A percentile compares a stretch with the other conserved stretches of the same genome.
Evolutionary conservation across 2,888 invertebrate genomes (phyloP).

Genomic region (Cantharis rustica): DNA sequence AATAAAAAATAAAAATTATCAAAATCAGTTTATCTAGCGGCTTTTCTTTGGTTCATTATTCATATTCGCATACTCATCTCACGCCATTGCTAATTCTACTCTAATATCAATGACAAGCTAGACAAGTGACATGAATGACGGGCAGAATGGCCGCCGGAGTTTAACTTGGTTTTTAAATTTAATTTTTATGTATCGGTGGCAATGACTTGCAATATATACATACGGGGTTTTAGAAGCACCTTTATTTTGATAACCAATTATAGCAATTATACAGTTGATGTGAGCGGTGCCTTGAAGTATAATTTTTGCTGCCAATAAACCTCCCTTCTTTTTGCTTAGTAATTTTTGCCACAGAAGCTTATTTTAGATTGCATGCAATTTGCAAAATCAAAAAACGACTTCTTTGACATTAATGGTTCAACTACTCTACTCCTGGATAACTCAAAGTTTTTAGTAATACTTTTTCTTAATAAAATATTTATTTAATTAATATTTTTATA

Average conservation of each 20-base stretch:
- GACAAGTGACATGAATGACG: conserved; percentile 53
- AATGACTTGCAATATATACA: conserved; percentile 45
- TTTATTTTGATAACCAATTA: neutral
- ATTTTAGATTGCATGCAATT: neutral
- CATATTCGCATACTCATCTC: conserved; percentile 52
- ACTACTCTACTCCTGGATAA: no score
- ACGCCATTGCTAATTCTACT: conserved; percentile 44
- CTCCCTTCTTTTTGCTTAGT: neutral
- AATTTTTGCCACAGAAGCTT: no score
- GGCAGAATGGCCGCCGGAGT: conserved; percentile 54
- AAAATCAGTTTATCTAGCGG: conserved; percentile 35
- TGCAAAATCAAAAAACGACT: no score
- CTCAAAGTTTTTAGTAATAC: no score
- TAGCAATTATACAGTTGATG: neutral
- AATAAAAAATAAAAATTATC: conserved; percentile 3
- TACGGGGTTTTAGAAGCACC: neutral
- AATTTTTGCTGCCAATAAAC: neutral
- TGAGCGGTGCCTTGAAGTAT: neutral
- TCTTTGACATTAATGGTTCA: no score
- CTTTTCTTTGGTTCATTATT: conserved; percentile 51
- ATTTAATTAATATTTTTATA: no score
- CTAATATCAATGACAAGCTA: conserved; percentile 50
- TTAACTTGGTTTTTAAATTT: conserved; percentile 31
- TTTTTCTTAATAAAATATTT: no score
- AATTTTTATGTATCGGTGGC: conserved; percentile 36